Evolutionary conservation across 2,797 vertebrate genomes (phyloP).

Genomic region (Pangasius larnaudii): DNA sequence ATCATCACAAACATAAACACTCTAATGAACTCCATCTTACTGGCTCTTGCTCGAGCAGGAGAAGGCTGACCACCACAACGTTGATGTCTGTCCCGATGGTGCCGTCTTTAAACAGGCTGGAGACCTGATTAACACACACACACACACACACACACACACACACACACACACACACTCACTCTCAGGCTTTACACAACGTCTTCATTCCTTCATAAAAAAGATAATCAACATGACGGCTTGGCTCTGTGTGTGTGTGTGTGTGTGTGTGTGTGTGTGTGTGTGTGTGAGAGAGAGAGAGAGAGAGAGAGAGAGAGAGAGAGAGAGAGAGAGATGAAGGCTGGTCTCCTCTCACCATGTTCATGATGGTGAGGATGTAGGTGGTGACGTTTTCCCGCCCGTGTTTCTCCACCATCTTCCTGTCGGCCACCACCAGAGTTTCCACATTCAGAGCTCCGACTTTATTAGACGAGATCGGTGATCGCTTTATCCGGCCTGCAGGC

Average conservation of each 20-base stretch:
- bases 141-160: slow-evolving; percentile 29
- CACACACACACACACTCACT: neutral
- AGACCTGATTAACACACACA: slow-evolving; percentile 78
- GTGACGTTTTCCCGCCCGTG: slow-evolving; percentile 93
- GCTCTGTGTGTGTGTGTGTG: neutral
- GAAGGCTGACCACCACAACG: slow-evolving; percentile 91
- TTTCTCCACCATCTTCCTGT: slow-evolving; percentile 95
- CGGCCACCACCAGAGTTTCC: slow-evolving; percentile 96
- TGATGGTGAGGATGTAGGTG: slow-evolving; percentile 94
- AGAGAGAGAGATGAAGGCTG: neutral
- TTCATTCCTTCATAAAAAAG: neutral
- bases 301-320: neutral
- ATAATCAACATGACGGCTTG: neutral
- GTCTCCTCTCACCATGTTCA: slow-evolving; percentile 90
- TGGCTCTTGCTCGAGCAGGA: slow-evolving; percentile 92
- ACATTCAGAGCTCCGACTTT: slow-evolving; percentile 87
- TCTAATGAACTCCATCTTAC: slow-evolving; percentile 76
- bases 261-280: neutral
- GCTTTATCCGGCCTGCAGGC: slow-evolving; percentile 76
- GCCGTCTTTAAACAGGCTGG: slow-evolving; percentile 96
- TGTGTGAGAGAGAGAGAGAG: neutral
- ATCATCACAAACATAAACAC: neutral
- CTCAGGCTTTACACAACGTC: neutral
- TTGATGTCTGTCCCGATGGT: slow-evolving; percentile 97
- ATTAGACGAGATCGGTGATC: slow-evolving; percentile 85